A percentile compares a stretch with the other conserved stretches of the same genome.
These are phyloP conservation scores for Plagodis dolabraria DNA, from an alignment of 2,888 invertebrate genomes.

Conservation along the genomic window DNA sequence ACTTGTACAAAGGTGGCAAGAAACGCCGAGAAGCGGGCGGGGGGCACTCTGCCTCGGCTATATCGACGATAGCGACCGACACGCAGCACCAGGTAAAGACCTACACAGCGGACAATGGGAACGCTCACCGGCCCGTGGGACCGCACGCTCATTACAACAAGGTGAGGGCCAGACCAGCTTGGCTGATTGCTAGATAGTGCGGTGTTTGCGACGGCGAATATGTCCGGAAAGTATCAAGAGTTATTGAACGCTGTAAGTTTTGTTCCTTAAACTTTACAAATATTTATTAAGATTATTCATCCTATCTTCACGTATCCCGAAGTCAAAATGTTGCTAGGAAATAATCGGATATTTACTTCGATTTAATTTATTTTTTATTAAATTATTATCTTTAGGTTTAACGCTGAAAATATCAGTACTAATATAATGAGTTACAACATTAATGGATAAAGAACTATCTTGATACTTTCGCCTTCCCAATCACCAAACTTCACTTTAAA, in stretches of 20 bases:
- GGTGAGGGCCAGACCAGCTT: constrained; percentile 88
- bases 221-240: not conserved
- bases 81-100: constrained; percentile 97
- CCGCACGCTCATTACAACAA: constrained; percentile 96
- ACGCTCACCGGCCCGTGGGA: constrained; percentile 90
- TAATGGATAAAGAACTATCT: too few species aligned
- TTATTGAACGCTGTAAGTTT: too few species aligned
- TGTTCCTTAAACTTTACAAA: too few species aligned
- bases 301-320: too few species aligned
- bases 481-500: constrained; percentile 11
- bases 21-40: constrained; percentile 73
- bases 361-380: too few species aligned
- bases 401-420: too few species aligned
- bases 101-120: constrained; percentile 96
- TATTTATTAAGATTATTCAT: too few species aligned
- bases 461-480: constrained; percentile 7
- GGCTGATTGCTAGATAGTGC: constrained; percentile 34
- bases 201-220: not conserved
- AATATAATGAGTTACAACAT: too few species aligned
- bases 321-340: too few species aligned
- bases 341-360: too few species aligned
- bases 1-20: constrained; percentile 78
- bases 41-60: constrained; percentile 69
- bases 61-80: constrained; percentile 85
- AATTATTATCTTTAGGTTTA: too few species aligned